Evolutionary conservation across 2,888 invertebrate species (phyloP).

Genomic region (Opisthograptis luteolata): DNA sequence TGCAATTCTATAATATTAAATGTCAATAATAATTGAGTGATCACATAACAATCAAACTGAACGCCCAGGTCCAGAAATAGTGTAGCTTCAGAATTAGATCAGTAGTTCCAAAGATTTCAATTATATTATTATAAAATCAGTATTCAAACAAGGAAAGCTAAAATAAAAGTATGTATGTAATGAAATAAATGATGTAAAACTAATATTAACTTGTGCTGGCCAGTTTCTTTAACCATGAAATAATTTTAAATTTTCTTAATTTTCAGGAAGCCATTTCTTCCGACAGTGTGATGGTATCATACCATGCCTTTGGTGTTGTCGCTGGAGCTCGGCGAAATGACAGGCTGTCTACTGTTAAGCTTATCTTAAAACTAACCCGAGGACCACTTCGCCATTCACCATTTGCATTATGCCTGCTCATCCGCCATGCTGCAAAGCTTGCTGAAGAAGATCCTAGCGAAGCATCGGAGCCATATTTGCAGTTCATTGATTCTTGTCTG

Average conservation of each 20-base stretch:
- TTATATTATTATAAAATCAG: no score
- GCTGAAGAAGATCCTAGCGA: conserved; percentile 94
- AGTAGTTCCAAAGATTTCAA: no score
- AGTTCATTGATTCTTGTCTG: conserved; percentile 96
- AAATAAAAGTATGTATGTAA: no score
- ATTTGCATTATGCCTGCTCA: conserved; percentile 97
- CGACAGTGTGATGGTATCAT: conserved; percentile 94
- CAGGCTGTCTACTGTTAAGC: conserved; percentile 97
- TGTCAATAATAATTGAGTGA: no score
- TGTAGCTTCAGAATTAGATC: no score
- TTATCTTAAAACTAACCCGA: conserved; percentile 94
- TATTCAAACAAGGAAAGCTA: no score
- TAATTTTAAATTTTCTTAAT: background rate
- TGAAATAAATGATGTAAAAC: no score
- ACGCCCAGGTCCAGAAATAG: no score
- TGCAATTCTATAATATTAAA: no score
- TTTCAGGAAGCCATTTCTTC: conserved; percentile 77
- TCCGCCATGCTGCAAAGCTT: conserved; percentile 96
- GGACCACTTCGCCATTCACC: conserved; percentile 90
- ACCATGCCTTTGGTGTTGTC: conserved; percentile 97
- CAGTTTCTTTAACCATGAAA: background rate
- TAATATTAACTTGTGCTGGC: no score
- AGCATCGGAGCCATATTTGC: conserved; percentile 90
- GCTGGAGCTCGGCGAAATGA: conserved; percentile 97
- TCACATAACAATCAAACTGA: no score